These are phyloP conservation scores for Schlechtendalia chinensis DNA, from an alignment of 1,140 invertebrate genomes.

Conservation along the genomic window DNA sequence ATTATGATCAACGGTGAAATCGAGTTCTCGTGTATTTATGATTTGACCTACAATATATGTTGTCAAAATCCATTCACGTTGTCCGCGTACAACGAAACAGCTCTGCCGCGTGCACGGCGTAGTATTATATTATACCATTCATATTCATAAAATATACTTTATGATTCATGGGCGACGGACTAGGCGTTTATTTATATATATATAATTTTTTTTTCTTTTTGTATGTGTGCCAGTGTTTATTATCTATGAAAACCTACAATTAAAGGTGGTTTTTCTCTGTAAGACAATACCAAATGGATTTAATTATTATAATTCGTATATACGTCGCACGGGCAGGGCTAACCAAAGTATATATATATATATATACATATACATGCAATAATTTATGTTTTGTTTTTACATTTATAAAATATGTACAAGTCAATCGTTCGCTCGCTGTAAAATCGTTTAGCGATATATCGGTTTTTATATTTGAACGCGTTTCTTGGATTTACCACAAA, in stretches of 20 bases:
- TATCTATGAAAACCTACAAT: slow-evolving; percentile 48
- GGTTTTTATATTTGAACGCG: not conserved
- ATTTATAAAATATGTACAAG: not conserved
- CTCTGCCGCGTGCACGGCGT: not conserved
- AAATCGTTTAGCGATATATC: not conserved
- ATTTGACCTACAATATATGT: slow-evolving; percentile 41
- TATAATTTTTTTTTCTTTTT: slow-evolving; percentile 25
- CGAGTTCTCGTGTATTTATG: slow-evolving; percentile 24
- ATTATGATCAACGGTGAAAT: slow-evolving; percentile 26
- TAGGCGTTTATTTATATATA: no score
- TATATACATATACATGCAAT: not conserved
- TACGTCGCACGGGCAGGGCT: slow-evolving; percentile 25
- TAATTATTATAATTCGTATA: slow-evolving; percentile 45
- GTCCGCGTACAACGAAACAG: not conserved
- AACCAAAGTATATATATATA: slow-evolving; percentile 25
- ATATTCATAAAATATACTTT: slow-evolving; percentile 43
- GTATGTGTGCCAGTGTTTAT: slow-evolving; percentile 36
- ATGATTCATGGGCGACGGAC: slow-evolving; percentile 39
- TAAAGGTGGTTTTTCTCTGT: slow-evolving; percentile 29
- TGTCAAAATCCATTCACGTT: slow-evolving; percentile 36
- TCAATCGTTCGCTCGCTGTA: not conserved
- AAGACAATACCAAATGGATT: slow-evolving; percentile 47
- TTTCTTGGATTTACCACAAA: not conserved
- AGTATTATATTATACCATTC: not conserved
- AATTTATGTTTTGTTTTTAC: slow-evolving; percentile 26